Evolutionary conservation across 2,797 vertebrate species (phyloP).

Genomic region (Urosaurus nigricauda): DNA sequence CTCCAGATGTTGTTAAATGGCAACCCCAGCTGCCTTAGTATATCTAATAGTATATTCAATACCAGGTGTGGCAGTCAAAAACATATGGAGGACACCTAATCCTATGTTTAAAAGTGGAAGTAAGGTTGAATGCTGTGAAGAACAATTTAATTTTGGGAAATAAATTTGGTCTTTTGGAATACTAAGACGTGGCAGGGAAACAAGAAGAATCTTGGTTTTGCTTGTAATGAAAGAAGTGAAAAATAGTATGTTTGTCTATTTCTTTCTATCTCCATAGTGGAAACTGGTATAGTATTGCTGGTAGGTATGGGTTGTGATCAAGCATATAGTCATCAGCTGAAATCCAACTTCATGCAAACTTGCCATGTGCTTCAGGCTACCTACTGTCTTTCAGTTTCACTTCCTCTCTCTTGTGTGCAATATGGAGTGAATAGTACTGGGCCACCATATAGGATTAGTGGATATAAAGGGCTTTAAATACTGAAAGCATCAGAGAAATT

Average conservation of each 20-base stretch:
- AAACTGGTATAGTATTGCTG: not conserved
- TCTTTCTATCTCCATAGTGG: not conserved
- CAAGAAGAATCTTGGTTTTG: not conserved
- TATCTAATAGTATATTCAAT: not conserved
- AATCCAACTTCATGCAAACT: not conserved
- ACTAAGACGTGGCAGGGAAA: not conserved
- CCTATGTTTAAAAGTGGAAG: too few species aligned
- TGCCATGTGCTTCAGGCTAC: not conserved
- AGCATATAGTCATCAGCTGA: not conserved
- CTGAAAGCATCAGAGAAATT: not conserved
- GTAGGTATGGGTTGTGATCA: not conserved
- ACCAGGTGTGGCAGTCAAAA: not conserved
- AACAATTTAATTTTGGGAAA: not conserved
- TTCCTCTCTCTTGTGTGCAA: not conserved
- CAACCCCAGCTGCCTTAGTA: not conserved
- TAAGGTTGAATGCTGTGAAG: not conserved
- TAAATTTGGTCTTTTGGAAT: constrained; percentile 18
- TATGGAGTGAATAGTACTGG: not conserved
- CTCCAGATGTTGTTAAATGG: too few species aligned
- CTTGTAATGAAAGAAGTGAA: not conserved
- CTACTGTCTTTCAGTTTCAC: not conserved
- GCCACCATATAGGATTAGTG: not conserved
- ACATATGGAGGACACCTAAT: too few species aligned
- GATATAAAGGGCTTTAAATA: not conserved
- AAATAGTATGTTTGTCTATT: not conserved